Conservation (phyloP, 2,888 invertebrate species). For the Cenopis cana region DNA sequence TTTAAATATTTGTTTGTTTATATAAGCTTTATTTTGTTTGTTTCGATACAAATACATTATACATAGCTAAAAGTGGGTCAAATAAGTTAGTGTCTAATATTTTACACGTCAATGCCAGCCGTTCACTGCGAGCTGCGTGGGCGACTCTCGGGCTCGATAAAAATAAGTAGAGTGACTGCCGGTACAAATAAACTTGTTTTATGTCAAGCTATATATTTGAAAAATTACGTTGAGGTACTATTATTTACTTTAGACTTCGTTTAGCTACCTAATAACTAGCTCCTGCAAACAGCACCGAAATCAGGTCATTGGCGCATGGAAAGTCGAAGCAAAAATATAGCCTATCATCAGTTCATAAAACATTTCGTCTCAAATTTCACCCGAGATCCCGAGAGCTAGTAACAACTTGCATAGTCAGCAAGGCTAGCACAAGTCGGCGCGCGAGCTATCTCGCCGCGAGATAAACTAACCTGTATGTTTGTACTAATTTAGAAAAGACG, state of each 20-base stretch:
- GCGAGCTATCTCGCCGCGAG: too few relatives aligned
- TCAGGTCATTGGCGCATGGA: not conserved
- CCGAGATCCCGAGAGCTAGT: too few relatives aligned
- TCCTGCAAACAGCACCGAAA: not conserved
- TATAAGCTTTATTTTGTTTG: not conserved
- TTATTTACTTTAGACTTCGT: too few relatives aligned
- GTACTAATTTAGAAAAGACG: too few relatives aligned
- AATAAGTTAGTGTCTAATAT: slow-evolving; percentile 27
- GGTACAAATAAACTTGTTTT: not conserved
- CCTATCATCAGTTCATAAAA: not conserved
- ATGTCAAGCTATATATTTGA: slow-evolving; percentile 1
- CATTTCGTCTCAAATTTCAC: not conserved
- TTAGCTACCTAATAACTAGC: not conserved
- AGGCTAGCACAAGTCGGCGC: too few relatives aligned
- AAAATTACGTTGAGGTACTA: not conserved
- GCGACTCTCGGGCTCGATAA: not conserved
- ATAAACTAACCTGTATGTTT: too few relatives aligned
- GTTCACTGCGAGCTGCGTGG: slow-evolving; percentile 9
- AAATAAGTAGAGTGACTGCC: slow-evolving; percentile 18
- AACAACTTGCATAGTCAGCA: too few relatives aligned
- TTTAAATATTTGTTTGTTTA: not conserved
- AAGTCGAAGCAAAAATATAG: not conserved
- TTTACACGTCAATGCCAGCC: slow-evolving; percentile 26
- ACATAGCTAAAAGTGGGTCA: slow-evolving; percentile 3
- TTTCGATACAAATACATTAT: not conserved